A percentile compares a stretch with the other conserved stretches of the same genome.
Conservation (phyloP, 2,797 vertebrate species). For the Triplophysa bombifrons region DNA sequence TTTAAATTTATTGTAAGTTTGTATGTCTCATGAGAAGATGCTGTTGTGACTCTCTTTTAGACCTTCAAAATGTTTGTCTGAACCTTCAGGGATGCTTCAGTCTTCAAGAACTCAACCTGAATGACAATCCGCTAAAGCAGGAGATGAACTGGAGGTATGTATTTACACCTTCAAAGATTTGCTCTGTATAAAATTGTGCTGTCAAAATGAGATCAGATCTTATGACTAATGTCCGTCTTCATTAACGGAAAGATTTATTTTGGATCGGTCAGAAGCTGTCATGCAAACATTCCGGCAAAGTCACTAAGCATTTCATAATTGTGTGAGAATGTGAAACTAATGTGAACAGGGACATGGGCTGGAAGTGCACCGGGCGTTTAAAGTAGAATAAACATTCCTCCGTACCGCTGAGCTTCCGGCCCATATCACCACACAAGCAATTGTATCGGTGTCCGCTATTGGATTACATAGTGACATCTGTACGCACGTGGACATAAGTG, state of each 20-base stretch:
- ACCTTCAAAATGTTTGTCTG: constrained; percentile 72
- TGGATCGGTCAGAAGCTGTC: constrained; percentile 46
- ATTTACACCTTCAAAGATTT: not conserved
- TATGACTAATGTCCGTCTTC: not conserved
- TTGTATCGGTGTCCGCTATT: constrained; percentile 67
- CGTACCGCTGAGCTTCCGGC: constrained; percentile 69
- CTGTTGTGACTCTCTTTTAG: constrained; percentile 65
- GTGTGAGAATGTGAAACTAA: constrained; percentile 58
- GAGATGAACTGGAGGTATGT: constrained; percentile 88
- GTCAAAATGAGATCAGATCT: constrained; percentile 6
- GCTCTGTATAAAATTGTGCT: too few species aligned
- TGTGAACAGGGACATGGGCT: constrained; percentile 49
- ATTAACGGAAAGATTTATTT: constrained; percentile 39
- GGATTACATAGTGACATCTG: constrained; percentile 68
- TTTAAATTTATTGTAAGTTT: not conserved
- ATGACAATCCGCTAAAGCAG: constrained; percentile 86
- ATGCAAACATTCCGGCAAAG: constrained; percentile 57
- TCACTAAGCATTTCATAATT: constrained; percentile 56
- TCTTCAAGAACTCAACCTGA: constrained; percentile 78
- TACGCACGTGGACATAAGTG: constrained; percentile 59
- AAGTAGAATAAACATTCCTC: constrained; percentile 75
- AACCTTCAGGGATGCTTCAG: constrained; percentile 77
- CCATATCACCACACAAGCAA: constrained; percentile 62
- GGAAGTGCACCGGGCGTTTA: constrained; percentile 59
- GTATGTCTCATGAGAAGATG: constrained; percentile 12